Conservation (phyloP, 2,113 vertebrate species). For the Loxodonta africana region DNA sequence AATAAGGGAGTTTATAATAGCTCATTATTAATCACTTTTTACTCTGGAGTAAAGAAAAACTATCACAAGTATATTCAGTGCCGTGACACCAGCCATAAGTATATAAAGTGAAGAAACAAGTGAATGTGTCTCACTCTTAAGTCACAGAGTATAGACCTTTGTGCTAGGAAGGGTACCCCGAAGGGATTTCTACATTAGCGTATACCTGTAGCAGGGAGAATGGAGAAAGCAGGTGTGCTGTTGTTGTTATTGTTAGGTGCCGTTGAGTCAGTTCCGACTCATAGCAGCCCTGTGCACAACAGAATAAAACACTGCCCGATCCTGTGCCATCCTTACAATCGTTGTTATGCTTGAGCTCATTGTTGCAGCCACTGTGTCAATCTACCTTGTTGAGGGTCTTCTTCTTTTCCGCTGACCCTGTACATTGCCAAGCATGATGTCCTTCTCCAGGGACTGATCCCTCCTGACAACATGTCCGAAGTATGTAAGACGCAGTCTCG, state of each 20-base stretch:
- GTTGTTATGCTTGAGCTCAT: neutral
- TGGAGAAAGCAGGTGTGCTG: neutral
- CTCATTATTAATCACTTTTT: slow-evolving; percentile 44
- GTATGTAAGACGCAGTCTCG: no score
- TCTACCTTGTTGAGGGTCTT: neutral
- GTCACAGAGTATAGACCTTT: neutral
- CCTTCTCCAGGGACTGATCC: no score
- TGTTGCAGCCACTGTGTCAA: neutral
- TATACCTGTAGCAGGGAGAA: neutral
- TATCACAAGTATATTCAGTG: slow-evolving; percentile 18
- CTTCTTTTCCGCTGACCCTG: no score
- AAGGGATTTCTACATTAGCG: neutral
- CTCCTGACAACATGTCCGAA: no score
- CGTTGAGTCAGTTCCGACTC: neutral
- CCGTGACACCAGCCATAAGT: neutral
- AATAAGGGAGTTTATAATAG: slow-evolving; percentile 44
- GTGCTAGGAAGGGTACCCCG: neutral
- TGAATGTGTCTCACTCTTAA: neutral
- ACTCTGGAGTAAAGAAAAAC: slow-evolving; percentile 33
- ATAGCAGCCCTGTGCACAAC: neutral
- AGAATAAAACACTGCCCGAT: neutral
- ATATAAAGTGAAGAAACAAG: neutral
- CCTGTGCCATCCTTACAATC: neutral
- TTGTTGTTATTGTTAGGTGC: neutral
- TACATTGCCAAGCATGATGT: no score